These are phyloP conservation scores for Sceliomorpha sp. DNA, from an alignment of 2,888 invertebrate genomes.

Conservation along the genomic window DNA sequence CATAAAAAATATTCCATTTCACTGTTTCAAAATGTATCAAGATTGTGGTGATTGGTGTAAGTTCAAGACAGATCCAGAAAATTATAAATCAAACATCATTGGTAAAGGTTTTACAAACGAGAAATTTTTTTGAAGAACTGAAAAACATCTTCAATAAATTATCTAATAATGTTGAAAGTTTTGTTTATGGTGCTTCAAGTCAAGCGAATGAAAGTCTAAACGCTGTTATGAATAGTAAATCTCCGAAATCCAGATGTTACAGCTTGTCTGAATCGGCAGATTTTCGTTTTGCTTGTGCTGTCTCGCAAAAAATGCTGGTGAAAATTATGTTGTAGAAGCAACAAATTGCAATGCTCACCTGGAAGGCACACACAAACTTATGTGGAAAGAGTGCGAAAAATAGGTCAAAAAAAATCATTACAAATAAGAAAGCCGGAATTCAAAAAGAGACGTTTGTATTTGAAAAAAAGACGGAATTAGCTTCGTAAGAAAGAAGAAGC, in stretches of 20 bases:
- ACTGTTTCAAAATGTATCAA: conserved; percentile 47
- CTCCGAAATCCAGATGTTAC: conserved; percentile 45
- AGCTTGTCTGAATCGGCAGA: conserved; percentile 14
- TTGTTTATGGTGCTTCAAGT: conserved; percentile 43
- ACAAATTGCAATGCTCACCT: conserved; percentile 17
- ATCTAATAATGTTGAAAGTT: conserved; percentile 37
- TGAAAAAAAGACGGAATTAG: conserved; percentile 15
- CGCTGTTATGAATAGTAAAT: conserved; percentile 44
- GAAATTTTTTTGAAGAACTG: conserved; percentile 38
- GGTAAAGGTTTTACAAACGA: conserved; percentile 44
- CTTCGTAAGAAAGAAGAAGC: conserved; percentile 30
- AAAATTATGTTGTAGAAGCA: conserved; percentile 13
- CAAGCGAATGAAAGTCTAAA: conserved; percentile 56
- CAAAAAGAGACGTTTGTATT: conserved; percentile 16
- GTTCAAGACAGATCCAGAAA: conserved; percentile 33
- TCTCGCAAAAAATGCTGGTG: conserved; percentile 16
- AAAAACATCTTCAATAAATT: conserved; percentile 40
- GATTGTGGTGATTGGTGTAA: conserved; percentile 48
- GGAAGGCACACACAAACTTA: conserved; percentile 13
- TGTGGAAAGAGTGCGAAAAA: conserved; percentile 8
- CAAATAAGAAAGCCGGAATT: conserved; percentile 12
- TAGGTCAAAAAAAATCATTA: conserved; percentile 5
- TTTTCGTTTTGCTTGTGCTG: conserved; percentile 6
- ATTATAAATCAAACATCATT: conserved; percentile 39
- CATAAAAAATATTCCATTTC: conserved; percentile 49